A percentile compares a stretch with the other conserved stretches of the same genome.
These are phyloP conservation scores for Luffia ferchaultella DNA, from an alignment of 2,888 invertebrate species.

Conservation along the genomic window DNA sequence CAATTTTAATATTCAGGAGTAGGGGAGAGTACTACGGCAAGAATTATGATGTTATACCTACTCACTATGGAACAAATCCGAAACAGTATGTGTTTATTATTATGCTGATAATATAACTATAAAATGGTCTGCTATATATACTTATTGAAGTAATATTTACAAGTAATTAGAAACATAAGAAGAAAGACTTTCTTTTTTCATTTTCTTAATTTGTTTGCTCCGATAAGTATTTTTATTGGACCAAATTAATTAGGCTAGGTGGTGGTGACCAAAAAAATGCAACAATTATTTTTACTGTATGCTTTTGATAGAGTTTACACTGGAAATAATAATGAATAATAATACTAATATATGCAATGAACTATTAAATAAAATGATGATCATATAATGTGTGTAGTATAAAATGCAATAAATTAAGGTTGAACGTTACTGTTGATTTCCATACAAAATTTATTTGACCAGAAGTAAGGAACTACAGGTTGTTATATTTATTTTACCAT, in stretches of 20 bases:
- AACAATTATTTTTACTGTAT: too few relatives aligned
- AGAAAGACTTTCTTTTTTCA: constrained; percentile 9
- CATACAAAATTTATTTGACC: too few relatives aligned
- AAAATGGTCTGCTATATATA: constrained; percentile 32
- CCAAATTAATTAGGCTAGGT: constrained; percentile 9
- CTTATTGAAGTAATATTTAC: constrained; percentile 23
- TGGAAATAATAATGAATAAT: too few relatives aligned
- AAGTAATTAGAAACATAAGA: neutral
- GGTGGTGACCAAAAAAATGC: too few relatives aligned
- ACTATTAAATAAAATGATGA: too few relatives aligned
- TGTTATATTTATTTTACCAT: too few relatives aligned
- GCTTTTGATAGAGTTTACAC: too few relatives aligned
- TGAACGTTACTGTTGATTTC: too few relatives aligned
- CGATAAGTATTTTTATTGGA: constrained; percentile 30
- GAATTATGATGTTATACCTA: constrained; percentile 49
- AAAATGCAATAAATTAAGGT: too few relatives aligned
- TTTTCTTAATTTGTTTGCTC: constrained; percentile 13
- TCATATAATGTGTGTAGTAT: too few relatives aligned
- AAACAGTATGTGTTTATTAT: constrained; percentile 46
- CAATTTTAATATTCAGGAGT: constrained; percentile 40
- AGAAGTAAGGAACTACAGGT: too few relatives aligned
- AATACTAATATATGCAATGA: too few relatives aligned
- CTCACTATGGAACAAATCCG: constrained; percentile 46
- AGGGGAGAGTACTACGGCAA: constrained; percentile 53
- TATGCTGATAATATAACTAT: neutral